These are phyloP conservation scores for Trematomus loennbergii DNA, from an alignment of 2,113 vertebrate species.

Conservation along the genomic window DNA sequence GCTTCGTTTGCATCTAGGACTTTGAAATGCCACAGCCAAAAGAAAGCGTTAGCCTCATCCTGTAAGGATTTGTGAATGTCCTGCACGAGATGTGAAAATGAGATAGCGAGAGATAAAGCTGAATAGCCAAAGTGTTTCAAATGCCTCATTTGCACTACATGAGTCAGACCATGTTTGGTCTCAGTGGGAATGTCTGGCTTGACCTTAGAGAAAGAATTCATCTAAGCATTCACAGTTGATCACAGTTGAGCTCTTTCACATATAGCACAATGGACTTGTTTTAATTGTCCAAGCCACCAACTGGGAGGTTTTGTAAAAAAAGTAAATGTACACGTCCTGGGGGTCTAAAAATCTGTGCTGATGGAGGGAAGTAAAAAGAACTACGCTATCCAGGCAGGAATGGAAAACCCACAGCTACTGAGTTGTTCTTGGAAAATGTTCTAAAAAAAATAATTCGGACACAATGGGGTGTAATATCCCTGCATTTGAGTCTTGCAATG, in stretches of 20 bases:
- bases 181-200: constrained; percentile 64
- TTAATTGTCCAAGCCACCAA: constrained; percentile 65
- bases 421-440: neutral
- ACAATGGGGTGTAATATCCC: neutral
- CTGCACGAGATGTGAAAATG: constrained; percentile 66
- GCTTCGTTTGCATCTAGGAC: constrained; percentile 35
- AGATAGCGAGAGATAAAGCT: constrained; percentile 75
- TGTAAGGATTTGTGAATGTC: constrained; percentile 71
- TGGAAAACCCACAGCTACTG: neutral
- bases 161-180: constrained; percentile 75
- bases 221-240: constrained; percentile 52
- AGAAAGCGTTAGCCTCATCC: constrained; percentile 68
- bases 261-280: constrained; percentile 65
- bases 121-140: constrained; percentile 77
- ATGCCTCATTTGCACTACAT: constrained; percentile 80
- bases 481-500: no score
- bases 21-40: constrained; percentile 79
- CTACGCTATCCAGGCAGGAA: neutral
- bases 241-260: constrained; percentile 67
- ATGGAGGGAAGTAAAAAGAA: neutral
- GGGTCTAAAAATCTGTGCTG: constrained; percentile 14
- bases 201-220: constrained; percentile 77
- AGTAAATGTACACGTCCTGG: constrained; percentile 46
- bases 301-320: constrained; percentile 56
- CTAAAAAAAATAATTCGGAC: neutral